These are phyloP conservation scores for Chunga burmeisteri DNA, from an alignment of 2,113 vertebrate genomes.

Conservation along the genomic window DNA sequence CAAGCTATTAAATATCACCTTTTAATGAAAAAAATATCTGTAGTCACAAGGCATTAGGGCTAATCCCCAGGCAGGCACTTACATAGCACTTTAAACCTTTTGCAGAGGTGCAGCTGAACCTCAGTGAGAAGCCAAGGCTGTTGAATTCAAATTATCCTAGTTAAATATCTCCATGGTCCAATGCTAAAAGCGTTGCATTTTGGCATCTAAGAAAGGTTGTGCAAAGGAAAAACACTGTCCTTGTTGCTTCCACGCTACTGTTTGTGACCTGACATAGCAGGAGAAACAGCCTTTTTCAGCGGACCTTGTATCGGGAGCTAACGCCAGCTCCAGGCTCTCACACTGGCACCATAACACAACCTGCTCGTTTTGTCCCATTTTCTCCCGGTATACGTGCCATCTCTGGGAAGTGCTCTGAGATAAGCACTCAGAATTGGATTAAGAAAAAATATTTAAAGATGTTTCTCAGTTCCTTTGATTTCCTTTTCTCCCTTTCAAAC, in stretches of 20 bases:
- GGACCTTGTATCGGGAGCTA: neutral
- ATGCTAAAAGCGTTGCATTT: neutral
- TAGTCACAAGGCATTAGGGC: neutral
- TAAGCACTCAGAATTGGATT: neutral
- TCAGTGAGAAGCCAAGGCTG: neutral
- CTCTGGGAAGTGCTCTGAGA: neutral
- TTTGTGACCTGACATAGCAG: neutral
- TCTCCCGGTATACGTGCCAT: neutral
- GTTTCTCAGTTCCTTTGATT: neutral
- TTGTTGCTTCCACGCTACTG: neutral
- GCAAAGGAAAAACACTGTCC: neutral
- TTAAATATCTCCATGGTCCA: neutral
- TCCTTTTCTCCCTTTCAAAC: neutral
- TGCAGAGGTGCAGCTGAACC: neutral
- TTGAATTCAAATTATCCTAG: neutral
- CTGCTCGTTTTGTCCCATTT: neutral
- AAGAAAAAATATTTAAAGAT: neutral
- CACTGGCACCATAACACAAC: neutral
- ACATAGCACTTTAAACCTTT: neutral
- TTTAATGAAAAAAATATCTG: neutral
- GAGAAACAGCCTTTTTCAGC: neutral
- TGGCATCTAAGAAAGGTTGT: neutral
- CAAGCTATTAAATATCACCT: neutral
- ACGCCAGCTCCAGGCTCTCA: neutral
- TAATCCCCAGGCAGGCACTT: neutral